Evolutionary conservation across 2,797 vertebrate species (phyloP), one percentile per base, ranked within the genome.

Genomic region (Tachyglossus aculeatus): DNA sequence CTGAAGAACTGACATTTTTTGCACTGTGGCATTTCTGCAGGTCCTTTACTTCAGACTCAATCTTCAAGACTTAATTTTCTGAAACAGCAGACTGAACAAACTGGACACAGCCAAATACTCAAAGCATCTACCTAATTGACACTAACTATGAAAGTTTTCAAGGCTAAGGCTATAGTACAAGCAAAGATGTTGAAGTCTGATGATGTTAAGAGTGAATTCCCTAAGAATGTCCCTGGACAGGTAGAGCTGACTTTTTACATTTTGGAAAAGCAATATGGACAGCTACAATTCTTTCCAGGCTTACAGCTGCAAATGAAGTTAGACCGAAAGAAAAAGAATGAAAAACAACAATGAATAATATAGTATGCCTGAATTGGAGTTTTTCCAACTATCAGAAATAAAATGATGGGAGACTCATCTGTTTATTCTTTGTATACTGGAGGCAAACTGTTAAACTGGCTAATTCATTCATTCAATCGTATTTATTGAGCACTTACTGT

Each of bases 361-460:
- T 71, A 52, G 37, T 74, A 54, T 85, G 69, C 53, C 31, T 40
- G 36, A 55, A 81, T 83, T 34, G 44, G 70, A 61, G 47, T 80
- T 38, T 78, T 86, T 63, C 50, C 39, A 80, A 55, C 56, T 68
- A 64, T 68, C 0, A 0, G 62, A 71, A 86, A 84, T 80, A 59
- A 61, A 74, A 63, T 81, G 82, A 82, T 78, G 68, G 83, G 84
- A 81, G 74, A 76, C 75, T 76, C 74, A 71, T 84, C 82, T 80
- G 71, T 87, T 66, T 80, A 1, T 76, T 82, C 71, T 70, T 71
- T 81, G 80, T 74, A 68, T 83, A 72, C 73, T 60, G 76, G 76
- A 69, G 83, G 78, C 84, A 74, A 86, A 88, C 71, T 90, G 86
- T 90, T 89, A 89, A 81, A 77, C 86, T 77, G 84, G 89, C 84